Evolutionary conservation across 2,797 vertebrate species (phyloP), one percentile per base, ranked within the genome.

Genomic region (Malacoraja senta): DNA sequence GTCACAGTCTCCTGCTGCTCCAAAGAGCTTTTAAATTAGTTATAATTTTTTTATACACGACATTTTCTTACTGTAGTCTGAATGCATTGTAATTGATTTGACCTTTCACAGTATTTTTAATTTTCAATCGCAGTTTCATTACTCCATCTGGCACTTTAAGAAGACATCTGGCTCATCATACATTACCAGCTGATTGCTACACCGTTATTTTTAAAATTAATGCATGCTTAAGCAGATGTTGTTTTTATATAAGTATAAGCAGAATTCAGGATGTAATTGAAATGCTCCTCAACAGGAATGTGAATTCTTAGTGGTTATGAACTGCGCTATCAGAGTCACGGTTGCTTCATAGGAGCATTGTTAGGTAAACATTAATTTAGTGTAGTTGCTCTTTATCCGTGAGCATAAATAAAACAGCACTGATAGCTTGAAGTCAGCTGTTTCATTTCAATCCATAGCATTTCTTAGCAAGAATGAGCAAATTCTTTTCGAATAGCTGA

Each of bases 191-290:
- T 99, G 98, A 99, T 99, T 98, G 98, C 98, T 98, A 98, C 97
- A 97, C 98, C 97, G 98, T 98, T 98, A 98, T 99, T 98, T 98
- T 98, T 98, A 98, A 99, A 98, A 97, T 96, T 98, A 99, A 99
- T 99, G 97, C 98, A 99, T 99, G 98, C 98, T 98, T 98, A 97
- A 98, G 97, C 99, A 99, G 99, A 99, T 99, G 99, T 98, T 99
- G 97, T 97, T 97, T 99, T 99, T 98, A 99, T 99, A 98, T 98
- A 98, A 97, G 97, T 97, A 97, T 97, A 97, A 97, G 96, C 97
- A 97, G 96, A 96, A 97, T 96, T 97, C 97, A 97, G 96, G 97
- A 96, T 96, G 97, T 97, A 96, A 97, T 97, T 98, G 96, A 97
- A 98, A 98, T 97, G 97, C 96, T 88, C 98, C 97, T 98, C 97